Conservation (phyloP, 2,797 vertebrate species). For the Menidia menidia region DNA sequence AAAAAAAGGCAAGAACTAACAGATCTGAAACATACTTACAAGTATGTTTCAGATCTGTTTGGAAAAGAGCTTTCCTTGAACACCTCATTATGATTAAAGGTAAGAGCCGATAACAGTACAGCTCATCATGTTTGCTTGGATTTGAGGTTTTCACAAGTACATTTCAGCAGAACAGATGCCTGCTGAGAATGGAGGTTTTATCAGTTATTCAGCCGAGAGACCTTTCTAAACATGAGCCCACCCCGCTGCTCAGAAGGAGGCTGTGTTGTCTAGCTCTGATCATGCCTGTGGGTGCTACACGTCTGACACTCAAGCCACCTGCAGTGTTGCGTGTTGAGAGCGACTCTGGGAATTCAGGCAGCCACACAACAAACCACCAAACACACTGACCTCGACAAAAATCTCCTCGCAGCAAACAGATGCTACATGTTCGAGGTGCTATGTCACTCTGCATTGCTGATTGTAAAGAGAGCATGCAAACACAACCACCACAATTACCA, state of each 20-base stretch:
- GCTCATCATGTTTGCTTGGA: constrained; percentile 4
- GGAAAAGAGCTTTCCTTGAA: constrained; percentile 9
- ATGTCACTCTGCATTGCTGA: constrained; percentile 14
- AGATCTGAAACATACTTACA: background rate
- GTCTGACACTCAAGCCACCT: constrained; percentile 49
- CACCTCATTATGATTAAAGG: constrained; percentile 16
- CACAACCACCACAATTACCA: constrained; percentile 43
- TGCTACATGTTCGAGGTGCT: constrained; percentile 3
- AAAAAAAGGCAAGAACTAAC: too few relatives aligned
- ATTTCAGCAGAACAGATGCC: constrained; percentile 37
- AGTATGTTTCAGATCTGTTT: constrained; percentile 16
- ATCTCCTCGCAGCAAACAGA: constrained; percentile 7
- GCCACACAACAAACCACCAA: constrained; percentile 16
- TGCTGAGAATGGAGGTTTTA: constrained; percentile 10
- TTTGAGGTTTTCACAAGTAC: constrained; percentile 23
- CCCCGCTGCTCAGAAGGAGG: constrained; percentile 42
- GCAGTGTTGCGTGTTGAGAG: constrained; percentile 23
- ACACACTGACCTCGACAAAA: constrained; percentile 19
- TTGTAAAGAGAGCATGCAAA: constrained; percentile 33
- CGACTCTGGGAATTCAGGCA: constrained; percentile 13
- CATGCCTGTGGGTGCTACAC: constrained; percentile 33
- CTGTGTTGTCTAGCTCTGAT: constrained; percentile 45
- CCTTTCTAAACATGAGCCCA: constrained; percentile 41
- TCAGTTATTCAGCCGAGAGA: constrained; percentile 17
- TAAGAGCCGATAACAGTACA: background rate